Conservation (phyloP, 2,113 vertebrate species). For the Chaetorhynchus papuensis region DNA sequence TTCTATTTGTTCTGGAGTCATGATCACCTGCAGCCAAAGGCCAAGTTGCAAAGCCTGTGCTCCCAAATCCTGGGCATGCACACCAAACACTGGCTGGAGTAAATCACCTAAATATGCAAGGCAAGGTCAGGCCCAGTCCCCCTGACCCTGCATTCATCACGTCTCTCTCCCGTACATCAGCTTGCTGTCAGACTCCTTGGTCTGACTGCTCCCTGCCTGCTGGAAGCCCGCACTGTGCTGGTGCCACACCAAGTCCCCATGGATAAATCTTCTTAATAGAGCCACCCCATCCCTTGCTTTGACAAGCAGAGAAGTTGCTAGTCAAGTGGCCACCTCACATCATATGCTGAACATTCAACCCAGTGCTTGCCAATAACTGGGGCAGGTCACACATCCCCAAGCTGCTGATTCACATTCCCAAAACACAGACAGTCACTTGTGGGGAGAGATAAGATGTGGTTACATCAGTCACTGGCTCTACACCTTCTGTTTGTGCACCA, state of each 20-base stretch:
- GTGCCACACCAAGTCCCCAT: fast-evolving
- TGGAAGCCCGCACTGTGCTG: not conserved
- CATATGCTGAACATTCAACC: not conserved
- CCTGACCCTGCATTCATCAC: not conserved
- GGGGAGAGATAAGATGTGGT: too few species aligned
- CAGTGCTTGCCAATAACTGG: fast-evolving
- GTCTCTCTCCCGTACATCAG: not conserved
- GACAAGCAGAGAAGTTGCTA: not conserved
- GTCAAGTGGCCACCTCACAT: not conserved
- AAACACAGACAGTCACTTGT: not conserved
- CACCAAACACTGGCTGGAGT: not conserved
- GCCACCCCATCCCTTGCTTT: not conserved
- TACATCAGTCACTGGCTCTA: not conserved
- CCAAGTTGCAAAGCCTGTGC: not conserved
- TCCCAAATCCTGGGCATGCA: not conserved
- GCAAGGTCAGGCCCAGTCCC: not conserved
- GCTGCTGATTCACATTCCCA: fast-evolving
- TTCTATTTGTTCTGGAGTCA: not conserved
- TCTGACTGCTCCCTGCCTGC: not conserved
- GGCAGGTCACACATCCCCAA: fast-evolving
- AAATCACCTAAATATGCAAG: not conserved
- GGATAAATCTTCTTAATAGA: not conserved
- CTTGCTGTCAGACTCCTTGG: not conserved
- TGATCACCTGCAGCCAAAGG: not conserved
- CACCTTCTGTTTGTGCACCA: fast-evolving